Base-by-base conservation (phyloP, 2,113 vertebrate genomes). In the Danio rerio region DNA sequence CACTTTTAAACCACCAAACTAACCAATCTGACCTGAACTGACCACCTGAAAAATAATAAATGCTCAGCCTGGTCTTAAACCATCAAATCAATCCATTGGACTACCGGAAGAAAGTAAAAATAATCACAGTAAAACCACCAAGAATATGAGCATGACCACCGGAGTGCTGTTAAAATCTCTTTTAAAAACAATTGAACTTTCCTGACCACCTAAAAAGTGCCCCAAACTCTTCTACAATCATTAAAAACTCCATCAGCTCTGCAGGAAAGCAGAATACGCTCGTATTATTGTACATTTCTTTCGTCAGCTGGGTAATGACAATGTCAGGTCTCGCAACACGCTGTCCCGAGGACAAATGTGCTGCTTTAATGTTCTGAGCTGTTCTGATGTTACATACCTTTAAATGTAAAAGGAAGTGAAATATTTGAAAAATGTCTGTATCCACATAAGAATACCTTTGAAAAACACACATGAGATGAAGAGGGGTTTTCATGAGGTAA, bases 391-490 rank as follows among this genome's bases (percentile, higher is more conserved):
- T 58, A 15, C 55, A 59, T 15, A 47, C 73, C 13, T 15, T 59
- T 75, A n/a, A 75, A 59, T 59, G 73, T 45, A 59, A 59, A 59
- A 59, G 42, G 47, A 47, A 69, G 65, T 13, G 0, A 75, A 13
- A 45, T 43, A 75, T 58, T 58, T 75, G 16, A 20, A 59, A 43
- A 58, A 69, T 49, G 43, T 9, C 65, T 45, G n/a, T 18, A 45
- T 61, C 55, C 73, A 61, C 45, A 47, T 75, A 61, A 47, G 42
- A 11, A 61, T 61, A 1, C 3, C 71, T 74, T 58, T 56, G 52
- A 74, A 11, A 58, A 74, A 74, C 43, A 61, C 73, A 59, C 73
- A 61, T 7, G 73, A 75, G 73, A 61, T 47, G 42, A 75, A 59
- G 42, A 75, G 55, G 55, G 31, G 7, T 75, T 75, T 47, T 59